A percentile compares a stretch with the other conserved stretches of the same genome.
Conservation (phyloP, 1,140 invertebrate species). For the Theocolax elegans region DNA sequence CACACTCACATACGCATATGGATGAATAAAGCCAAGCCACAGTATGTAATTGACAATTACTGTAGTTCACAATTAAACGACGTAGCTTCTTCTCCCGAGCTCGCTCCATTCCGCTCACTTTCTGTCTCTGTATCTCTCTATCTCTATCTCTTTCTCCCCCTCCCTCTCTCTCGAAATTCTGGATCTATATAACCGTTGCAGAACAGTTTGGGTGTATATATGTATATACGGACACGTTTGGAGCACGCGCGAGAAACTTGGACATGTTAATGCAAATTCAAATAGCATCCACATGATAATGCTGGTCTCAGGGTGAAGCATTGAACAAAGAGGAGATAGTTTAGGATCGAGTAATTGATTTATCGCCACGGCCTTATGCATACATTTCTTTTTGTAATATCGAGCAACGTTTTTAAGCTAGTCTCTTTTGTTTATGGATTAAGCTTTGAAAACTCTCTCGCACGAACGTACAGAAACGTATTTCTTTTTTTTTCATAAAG, state of each 20-base stretch:
- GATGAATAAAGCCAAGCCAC: background rate
- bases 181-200: constrained; percentile 7
- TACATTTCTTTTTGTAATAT: too few relatives aligned
- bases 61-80: constrained; percentile 18
- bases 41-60: constrained; percentile 34
- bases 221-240: background rate
- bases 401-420: too few relatives aligned
- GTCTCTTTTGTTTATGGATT: too few relatives aligned
- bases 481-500: too few relatives aligned
- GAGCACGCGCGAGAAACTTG: constrained; percentile 8
- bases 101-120: background rate
- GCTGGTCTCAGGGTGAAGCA: background rate
- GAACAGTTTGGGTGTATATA: too few relatives aligned
- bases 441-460: too few relatives aligned
- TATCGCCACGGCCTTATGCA: background rate
- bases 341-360: constrained; percentile 30
- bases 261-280: constrained; percentile 36
- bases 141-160: background rate
- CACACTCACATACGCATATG: too few relatives aligned
- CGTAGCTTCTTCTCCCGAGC: constrained; percentile 5
- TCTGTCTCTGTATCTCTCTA: background rate
- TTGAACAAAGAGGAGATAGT: constrained; percentile 12
- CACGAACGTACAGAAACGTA: too few relatives aligned
- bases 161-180: background rate
- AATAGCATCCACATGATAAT: constrained; percentile 35